Percentiles rank a stretch among this genome's conserved stretches.
Conservation (phyloP, 2,797 vertebrate genomes). For the Arctocebus calabarensis region DNA sequence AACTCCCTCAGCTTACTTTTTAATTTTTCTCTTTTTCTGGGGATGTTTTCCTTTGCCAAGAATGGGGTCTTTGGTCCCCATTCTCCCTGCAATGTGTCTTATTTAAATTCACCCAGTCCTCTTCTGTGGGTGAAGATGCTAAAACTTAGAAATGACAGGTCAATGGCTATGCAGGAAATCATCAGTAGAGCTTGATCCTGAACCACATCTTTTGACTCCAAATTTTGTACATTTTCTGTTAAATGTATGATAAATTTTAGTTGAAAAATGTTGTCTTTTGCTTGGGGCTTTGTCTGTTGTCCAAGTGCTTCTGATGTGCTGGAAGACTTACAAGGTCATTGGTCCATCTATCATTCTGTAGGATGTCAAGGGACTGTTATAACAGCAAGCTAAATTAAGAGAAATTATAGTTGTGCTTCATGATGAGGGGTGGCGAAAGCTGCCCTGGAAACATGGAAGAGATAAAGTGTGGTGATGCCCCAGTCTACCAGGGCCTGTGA, state of each 20-base stretch:
- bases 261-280: not conserved
- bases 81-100: not conserved
- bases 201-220: not conserved
- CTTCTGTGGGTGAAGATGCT: not conserved
- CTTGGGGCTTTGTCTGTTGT: not conserved
- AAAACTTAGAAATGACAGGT: slow-evolving; percentile 3
- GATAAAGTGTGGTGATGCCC: not conserved
- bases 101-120: not conserved
- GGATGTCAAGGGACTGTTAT: not conserved
- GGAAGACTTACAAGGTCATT: not conserved
- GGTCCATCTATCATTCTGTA: not conserved
- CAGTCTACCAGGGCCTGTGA: not conserved
- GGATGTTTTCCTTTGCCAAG: too few relatives aligned
- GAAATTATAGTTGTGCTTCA: not conserved
- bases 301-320: not conserved
- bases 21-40: too few relatives aligned
- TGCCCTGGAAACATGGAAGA: not conserved
- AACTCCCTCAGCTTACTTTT: too few relatives aligned
- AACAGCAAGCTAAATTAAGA: not conserved
- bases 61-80: too few relatives aligned
- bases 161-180: not conserved
- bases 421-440: not conserved
- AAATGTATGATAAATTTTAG: not conserved
- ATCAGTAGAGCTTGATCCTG: not conserved
- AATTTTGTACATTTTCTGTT: not conserved